phyloP scores from a whole-genome alignment of 2,888 invertebrate species.

The Mellilla xanthometata region DNA sequence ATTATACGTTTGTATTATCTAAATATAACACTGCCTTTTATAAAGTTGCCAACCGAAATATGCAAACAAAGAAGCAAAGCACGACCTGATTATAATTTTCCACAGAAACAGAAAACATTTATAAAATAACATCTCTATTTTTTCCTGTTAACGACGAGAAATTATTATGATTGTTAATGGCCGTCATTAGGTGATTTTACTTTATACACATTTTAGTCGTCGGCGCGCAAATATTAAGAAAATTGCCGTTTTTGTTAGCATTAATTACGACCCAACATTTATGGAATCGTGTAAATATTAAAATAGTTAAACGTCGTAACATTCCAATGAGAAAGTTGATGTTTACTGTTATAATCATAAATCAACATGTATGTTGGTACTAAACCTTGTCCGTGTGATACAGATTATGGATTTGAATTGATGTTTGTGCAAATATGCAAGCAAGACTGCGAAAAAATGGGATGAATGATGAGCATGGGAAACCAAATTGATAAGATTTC shows the following conservation, averaged over 20 bases:
- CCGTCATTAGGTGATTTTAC: conserved; percentile 16
- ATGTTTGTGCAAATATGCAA: conserved; percentile 20
- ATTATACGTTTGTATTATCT: conserved; percentile 39
- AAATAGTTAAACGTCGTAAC: conserved; percentile 6
- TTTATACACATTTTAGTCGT: conserved; percentile 10
- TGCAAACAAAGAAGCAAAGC: conserved; percentile 1
- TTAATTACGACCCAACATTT: conserved; percentile 12
- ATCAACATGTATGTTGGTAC: conserved; percentile 17
- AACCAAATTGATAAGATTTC: conserved; percentile 60
- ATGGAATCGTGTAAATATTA: conserved; percentile 7
- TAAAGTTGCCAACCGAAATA: conserved; percentile 23
- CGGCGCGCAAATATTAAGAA: conserved; percentile 15
- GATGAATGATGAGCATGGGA: conserved; percentile 58
- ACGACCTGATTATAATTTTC: conserved; percentile 3
- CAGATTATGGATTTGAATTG: conserved; percentile 10
- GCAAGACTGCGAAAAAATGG: conserved; percentile 41
- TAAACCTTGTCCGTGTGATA: conserved; percentile 23
- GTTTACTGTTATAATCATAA: conserved; percentile 22
- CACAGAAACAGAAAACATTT: conserved; percentile 3
- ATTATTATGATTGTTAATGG: conserved; percentile 19
- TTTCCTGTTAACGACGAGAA: conserved; percentile 6
- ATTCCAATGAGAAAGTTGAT: conserved; percentile 24
- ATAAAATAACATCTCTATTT: conserved; percentile 8
- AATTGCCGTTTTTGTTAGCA: conserved; percentile 22
- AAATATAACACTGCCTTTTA: conserved; percentile 37